Percentiles rank a stretch among this genome's conserved stretches.
phyloP scores from a whole-genome alignment of 2,797 vertebrate genomes.

The Lagocephalus sceleratus region DNA sequence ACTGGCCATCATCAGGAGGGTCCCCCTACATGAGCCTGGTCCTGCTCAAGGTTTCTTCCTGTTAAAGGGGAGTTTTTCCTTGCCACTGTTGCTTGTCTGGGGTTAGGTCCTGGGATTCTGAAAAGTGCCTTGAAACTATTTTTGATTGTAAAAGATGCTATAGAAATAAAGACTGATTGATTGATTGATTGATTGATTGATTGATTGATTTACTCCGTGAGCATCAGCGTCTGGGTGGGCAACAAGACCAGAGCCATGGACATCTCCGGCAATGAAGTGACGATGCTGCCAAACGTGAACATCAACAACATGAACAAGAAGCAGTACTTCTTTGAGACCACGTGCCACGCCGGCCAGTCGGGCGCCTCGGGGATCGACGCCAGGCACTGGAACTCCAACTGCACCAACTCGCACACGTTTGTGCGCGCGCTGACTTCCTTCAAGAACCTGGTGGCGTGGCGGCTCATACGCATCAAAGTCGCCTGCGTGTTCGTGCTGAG shows the following conservation, averaged over 20 bases:
- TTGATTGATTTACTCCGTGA: conserved; percentile 97
- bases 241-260: conserved; percentile 96
- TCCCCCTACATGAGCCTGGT: too few relatives aligned
- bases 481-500: conserved; percentile 97
- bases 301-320: conserved; percentile 93
- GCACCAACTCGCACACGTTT: conserved; percentile 96
- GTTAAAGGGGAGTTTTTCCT: too few relatives aligned
- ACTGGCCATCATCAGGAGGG: too few relatives aligned
- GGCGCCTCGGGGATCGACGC: conserved; percentile 87
- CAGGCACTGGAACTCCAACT: conserved; percentile 97
- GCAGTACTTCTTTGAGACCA: conserved; percentile 99
- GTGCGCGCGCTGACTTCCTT: conserved; percentile 92
- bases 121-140: too few relatives aligned
- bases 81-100: too few relatives aligned
- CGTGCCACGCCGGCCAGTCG: conserved; percentile 79
- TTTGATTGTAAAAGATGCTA: too few relatives aligned
- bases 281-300: conserved; percentile 88
- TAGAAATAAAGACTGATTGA: too few relatives aligned
- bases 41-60: too few relatives aligned
- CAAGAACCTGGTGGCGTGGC: conserved; percentile 90
- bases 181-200: too few relatives aligned
- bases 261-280: conserved; percentile 94
- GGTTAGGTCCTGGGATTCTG: too few relatives aligned
- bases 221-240: conserved; percentile 91
- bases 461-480: conserved; percentile 94